Percentiles rank a stretch among this genome's conserved stretches.
Evolutionary conservation across 1,140 invertebrate species (phyloP).

Genomic region (Fopius arisanus): DNA sequence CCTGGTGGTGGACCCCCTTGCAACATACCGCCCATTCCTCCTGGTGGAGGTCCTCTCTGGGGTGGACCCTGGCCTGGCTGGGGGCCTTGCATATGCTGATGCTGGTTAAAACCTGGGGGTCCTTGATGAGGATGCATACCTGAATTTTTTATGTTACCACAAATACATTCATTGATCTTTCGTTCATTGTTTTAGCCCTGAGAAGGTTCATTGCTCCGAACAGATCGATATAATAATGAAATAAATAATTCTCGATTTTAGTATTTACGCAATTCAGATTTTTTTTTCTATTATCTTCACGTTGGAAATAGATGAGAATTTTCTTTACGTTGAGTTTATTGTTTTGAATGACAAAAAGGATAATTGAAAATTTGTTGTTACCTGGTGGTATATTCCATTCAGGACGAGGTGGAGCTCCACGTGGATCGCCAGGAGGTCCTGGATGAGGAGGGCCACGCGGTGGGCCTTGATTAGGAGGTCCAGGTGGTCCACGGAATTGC

Average conservation of each 20-base stretch:
- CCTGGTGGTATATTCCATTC: conserved; percentile 81
- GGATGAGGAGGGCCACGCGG: conserved; percentile 70
- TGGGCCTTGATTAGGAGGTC: conserved; percentile 69
- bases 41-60: conserved; percentile 75
- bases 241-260: too few relatives aligned
- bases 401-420: conserved; percentile 70
- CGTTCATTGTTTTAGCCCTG: too few relatives aligned
- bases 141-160: conserved; percentile 32
- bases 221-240: too few relatives aligned
- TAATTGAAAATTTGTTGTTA: too few relatives aligned
- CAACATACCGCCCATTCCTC: conserved; percentile 65
- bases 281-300: too few relatives aligned
- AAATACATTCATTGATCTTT: background rate
- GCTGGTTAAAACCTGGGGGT: conserved; percentile 68
- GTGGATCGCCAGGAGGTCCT: conserved; percentile 66
- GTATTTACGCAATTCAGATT: too few relatives aligned
- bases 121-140: conserved; percentile 64
- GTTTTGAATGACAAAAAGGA: too few relatives aligned
- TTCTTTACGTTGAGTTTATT: too few relatives aligned
- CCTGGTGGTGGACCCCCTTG: conserved; percentile 71
- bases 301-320: too few relatives aligned
- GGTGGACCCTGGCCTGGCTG: conserved; percentile 68
- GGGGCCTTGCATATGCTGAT: conserved; percentile 76
- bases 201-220: too few relatives aligned
- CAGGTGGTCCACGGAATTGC: conserved; percentile 72